These are phyloP conservation scores for Monarcha castaneiventris DNA, from an alignment of 2,113 vertebrate genomes.

Conservation along the genomic window DNA sequence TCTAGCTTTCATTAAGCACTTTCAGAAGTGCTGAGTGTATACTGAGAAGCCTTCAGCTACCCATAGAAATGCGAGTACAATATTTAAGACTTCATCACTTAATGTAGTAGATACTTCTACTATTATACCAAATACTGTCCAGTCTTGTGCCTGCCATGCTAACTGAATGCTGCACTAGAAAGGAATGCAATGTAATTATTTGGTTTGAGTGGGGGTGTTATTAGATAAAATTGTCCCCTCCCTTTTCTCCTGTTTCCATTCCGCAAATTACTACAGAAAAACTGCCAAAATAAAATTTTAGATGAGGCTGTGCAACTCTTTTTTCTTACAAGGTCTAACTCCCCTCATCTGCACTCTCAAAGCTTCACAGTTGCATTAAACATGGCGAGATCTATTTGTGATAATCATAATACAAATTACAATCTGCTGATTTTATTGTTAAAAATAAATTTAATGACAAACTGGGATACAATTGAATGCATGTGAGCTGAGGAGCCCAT, in stretches of 20 bases:
- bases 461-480: neutral
- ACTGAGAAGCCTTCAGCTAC: neutral
- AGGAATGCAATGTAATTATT: neutral
- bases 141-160: neutral
- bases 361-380: slow-evolving; percentile 1
- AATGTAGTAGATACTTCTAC: neutral
- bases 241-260: neutral
- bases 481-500: neutral
- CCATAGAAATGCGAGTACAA: neutral
- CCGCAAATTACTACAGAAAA: neutral
- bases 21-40: neutral
- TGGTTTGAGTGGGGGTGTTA: neutral
- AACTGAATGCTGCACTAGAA: neutral
- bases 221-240: neutral
- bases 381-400: neutral
- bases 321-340: neutral
- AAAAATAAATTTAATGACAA: slow-evolving; percentile 44
- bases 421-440: slow-evolving; percentile 32
- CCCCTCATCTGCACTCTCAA: neutral
- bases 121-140: neutral
- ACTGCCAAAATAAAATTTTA: neutral
- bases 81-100: neutral
- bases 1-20: neutral
- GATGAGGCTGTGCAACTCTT: neutral
- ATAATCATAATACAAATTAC: neutral